Conservation (phyloP, 2,797 vertebrate species). For the Lemur catta region DNA sequence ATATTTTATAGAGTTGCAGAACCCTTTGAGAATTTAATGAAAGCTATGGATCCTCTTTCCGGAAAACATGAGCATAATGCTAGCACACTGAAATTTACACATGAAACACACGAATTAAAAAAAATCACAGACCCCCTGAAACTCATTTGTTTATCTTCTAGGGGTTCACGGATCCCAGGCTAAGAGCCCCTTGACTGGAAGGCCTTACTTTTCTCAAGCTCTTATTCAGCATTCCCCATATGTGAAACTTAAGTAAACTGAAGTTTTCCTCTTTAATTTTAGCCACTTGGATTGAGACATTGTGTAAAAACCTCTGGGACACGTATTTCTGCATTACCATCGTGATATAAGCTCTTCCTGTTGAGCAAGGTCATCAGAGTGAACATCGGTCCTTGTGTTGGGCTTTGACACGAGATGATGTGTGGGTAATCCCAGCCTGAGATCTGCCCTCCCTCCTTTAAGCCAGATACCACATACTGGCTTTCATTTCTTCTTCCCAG, state of each 20-base stretch:
- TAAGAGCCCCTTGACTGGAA: not conserved
- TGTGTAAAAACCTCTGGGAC: not conserved
- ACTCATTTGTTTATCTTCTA: not conserved
- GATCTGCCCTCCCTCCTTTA: not conserved
- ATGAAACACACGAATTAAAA: not conserved
- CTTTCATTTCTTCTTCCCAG: conserved; percentile 16
- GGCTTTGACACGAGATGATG: not conserved
- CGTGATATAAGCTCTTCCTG: not conserved
- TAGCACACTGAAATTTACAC: not conserved
- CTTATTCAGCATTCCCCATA: not conserved
- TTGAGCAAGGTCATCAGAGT: not conserved
- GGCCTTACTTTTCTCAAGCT: not conserved
- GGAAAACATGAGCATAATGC: not conserved
- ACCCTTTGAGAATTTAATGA: not conserved
- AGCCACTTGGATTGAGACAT: not conserved
- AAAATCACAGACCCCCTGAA: not conserved
- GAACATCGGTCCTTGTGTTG: accelerated
- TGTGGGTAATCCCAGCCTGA: not conserved
- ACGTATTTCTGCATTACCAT: not conserved
- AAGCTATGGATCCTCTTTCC: not conserved
- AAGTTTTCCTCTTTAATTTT: not conserved
- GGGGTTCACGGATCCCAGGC: not conserved
- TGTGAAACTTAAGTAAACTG: not conserved
- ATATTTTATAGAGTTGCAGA: not conserved
- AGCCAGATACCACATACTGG: not conserved